Percentiles rank a stretch among this genome's conserved stretches.
These are phyloP conservation scores for Parauchenoglanis punctatus DNA, from an alignment of 2,797 vertebrate genomes.

Conservation along the genomic window DNA sequence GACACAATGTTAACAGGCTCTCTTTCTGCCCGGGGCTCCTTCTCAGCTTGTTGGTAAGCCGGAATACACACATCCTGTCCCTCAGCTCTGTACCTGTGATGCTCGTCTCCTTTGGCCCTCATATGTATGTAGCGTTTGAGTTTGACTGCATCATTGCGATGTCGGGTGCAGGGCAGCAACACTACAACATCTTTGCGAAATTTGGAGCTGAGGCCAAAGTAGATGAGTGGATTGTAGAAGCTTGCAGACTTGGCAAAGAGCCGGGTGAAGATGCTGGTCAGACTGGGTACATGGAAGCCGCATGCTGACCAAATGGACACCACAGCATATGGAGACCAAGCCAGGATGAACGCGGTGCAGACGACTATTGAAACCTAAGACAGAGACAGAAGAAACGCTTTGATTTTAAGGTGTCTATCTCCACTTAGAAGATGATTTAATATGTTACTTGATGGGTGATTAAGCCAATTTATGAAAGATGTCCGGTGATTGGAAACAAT, in stretches of 20 bases:
- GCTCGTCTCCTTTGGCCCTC: conserved; percentile 73
- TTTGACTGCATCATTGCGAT: conserved; percentile 75
- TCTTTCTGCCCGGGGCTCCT: conserved; percentile 52
- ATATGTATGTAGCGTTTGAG: conserved; percentile 79
- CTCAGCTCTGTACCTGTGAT: conserved; percentile 42
- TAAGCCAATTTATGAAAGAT: neutral
- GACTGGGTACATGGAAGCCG: conserved; percentile 80
- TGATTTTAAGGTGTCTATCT: neutral
- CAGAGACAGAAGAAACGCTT: neutral
- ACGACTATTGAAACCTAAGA: conserved; percentile 85
- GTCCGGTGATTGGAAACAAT: neutral
- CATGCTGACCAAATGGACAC: conserved; percentile 89
- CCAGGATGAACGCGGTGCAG: conserved; percentile 84
- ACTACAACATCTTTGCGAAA: conserved; percentile 79
- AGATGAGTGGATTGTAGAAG: conserved; percentile 88
- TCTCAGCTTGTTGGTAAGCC: conserved; percentile 51
- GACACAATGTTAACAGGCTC: conserved; percentile 52
- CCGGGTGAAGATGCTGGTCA: conserved; percentile 85
- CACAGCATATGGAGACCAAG: conserved; percentile 91
- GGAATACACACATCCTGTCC: conserved; percentile 1
- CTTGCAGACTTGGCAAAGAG: conserved; percentile 87
- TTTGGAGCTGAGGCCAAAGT: conserved; percentile 89
- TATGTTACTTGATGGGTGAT: neutral
- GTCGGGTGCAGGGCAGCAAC: conserved; percentile 75
- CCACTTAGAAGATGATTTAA: neutral